Percentiles rank a stretch among this genome's conserved stretches.
phyloP scores from a whole-genome alignment of 2,797 vertebrate genomes.

The Threskiornis aethiopicus region DNA sequence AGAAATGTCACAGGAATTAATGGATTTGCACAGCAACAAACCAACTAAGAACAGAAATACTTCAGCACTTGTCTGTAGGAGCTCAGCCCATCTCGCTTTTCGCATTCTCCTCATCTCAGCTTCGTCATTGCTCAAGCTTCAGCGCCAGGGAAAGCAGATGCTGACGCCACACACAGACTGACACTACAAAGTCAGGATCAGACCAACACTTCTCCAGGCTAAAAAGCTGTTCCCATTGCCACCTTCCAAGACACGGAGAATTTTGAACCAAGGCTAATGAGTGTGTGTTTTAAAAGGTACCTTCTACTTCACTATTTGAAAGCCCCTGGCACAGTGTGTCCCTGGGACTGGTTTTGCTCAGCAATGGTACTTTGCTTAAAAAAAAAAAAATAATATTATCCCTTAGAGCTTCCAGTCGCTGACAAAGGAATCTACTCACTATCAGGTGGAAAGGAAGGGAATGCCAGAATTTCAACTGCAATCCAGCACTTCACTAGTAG shows the following conservation, averaged over 20 bases:
- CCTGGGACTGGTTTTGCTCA: neutral
- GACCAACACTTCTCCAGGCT: slow-evolving; percentile 27
- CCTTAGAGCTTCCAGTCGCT: neutral
- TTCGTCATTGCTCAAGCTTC: neutral
- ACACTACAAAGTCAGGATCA: neutral
- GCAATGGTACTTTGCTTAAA: neutral
- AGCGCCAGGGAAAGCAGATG: slow-evolving; percentile 7
- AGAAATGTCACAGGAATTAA: neutral
- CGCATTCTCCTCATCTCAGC: neutral
- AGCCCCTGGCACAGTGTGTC: neutral
- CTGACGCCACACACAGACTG: neutral
- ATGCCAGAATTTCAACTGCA: neutral
- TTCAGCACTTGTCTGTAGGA: neutral
- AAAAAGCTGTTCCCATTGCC: neutral
- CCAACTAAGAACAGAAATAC: neutral
- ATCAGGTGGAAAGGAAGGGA: neutral
- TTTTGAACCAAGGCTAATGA: neutral
- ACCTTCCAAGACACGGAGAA: neutral
- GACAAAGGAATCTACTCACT: neutral
- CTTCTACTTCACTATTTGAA: neutral
- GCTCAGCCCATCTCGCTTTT: neutral
- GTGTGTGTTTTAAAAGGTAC: neutral
- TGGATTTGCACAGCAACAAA: neutral
- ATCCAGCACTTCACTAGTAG: neutral
- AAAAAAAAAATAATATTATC: neutral